Evolutionary conservation across 1,140 invertebrate species (phyloP).

Genomic region (Caenorhabditis remanei): DNA sequence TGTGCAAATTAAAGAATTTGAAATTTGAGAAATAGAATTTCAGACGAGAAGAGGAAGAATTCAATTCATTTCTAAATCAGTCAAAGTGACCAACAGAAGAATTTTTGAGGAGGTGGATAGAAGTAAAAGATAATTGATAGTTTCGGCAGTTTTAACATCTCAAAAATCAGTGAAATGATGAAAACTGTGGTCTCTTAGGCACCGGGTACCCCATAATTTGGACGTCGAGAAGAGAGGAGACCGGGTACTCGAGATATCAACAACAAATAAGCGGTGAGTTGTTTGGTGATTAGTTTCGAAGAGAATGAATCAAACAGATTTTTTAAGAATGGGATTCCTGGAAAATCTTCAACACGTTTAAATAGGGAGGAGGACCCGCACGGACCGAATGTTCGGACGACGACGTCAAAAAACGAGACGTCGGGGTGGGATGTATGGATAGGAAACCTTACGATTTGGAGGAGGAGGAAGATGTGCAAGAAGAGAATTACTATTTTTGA

Average conservation of each 20-base stretch:
- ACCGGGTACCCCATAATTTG: background rate
- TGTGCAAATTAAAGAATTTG: too few species aligned
- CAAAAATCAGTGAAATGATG: constrained; percentile 31
- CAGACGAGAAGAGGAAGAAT: background rate
- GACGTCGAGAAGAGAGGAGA: background rate
- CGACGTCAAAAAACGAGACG: constrained; percentile 5
- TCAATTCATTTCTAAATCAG: too few species aligned
- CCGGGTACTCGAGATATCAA: background rate
- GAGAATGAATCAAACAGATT: too few species aligned
- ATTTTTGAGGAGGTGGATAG: constrained; percentile 13
- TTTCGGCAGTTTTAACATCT: constrained; percentile 1
- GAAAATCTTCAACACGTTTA: background rate
- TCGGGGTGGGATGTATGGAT: too few species aligned
- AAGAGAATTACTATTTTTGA: constrained; percentile 31
- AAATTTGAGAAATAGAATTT: too few species aligned
- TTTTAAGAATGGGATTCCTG: background rate
- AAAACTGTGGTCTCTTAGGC: constrained; percentile 38
- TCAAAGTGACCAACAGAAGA: too few species aligned
- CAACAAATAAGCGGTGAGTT: background rate
- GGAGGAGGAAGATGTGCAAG: constrained; percentile 24
- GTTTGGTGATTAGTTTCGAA: background rate
- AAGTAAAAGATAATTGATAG: constrained; percentile 8
- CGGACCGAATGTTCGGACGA: background rate
- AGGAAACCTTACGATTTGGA: constrained; percentile 9
- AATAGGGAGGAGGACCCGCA: background rate